Base-by-base conservation (phyloP, 2,888 invertebrate species). In the Osmoderma eremita region DNA sequence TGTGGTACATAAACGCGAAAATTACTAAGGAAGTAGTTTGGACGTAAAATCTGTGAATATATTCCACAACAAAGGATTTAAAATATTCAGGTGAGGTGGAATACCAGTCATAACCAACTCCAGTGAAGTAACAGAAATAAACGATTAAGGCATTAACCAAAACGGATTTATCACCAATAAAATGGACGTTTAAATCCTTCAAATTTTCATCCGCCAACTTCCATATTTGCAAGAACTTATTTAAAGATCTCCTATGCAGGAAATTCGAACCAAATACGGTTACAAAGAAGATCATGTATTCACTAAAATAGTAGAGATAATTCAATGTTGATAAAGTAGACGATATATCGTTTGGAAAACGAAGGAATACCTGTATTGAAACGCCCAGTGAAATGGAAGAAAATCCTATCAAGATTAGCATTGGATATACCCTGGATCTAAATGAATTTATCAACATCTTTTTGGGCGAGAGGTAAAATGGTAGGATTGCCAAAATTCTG, bases 401-500 rank as follows among this genome's bases (percentile, higher is more conserved):
- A 5, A 56, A 13, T 6, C 6, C 13, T 20, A 42, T 0, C 2
- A 42, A 22, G 0, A 56, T 13, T 20, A 38, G 13, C n/a, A 24
- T 15, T 5, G 41, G 13, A 22, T 56, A 56, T 0, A 56, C 0
- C 41, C 20, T 56, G 22, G 22, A 20, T 15, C 41, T 22, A n/a
- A 42, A 22, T 13, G 24, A 22, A 6, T 13, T 39, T 42, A 13
- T 22, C 18, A n/a, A 15, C 6, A 3, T 41, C 5, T 56, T 56
- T 3, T 13, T 42, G 5, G 4, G 17, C 1, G 1, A 56, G 13
- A 10, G n/a, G 15, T 24, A 0, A 1, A 8, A 13, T 6, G 56
- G 41, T 13, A 56, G 41, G 12, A 54, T 42, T 20, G 41, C 56
- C 13, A 56, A 42, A 5, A 41, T 24, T n/a, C 42, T 41, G 4